These are phyloP conservation scores for Trichopoda pennipes DNA, from an alignment of 2,888 invertebrate genomes.

Conservation along the genomic window DNA sequence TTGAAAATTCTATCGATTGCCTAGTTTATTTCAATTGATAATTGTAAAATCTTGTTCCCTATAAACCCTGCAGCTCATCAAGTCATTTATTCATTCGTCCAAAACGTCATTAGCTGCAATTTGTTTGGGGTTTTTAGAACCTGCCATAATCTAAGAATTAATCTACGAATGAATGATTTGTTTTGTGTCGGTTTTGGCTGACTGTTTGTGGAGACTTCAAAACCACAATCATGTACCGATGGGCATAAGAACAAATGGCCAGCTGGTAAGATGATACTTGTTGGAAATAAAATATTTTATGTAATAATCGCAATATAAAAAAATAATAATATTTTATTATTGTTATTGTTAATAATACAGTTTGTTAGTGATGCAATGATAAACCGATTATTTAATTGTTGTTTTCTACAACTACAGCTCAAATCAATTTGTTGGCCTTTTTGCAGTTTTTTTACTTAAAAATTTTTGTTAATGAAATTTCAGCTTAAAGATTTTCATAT, in stretches of 20 bases:
- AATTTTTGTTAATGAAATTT: not conserved
- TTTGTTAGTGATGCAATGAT: not conserved
- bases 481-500: not conserved
- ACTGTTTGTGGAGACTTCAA: conserved; percentile 36
- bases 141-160: conserved; percentile 3
- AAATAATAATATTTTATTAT: not conserved
- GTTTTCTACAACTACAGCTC: not conserved
- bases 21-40: not conserved
- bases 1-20: conserved; percentile 2
- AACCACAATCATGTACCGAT: conserved; percentile 32
- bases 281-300: not conserved
- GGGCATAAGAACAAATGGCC: not conserved
- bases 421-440: conserved; percentile 15
- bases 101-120: conserved; percentile 7
- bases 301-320: not conserved
- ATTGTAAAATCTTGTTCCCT: not conserved
- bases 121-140: not conserved
- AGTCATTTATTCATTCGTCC: not conserved
- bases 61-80: no score
- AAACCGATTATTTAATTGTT: not conserved
- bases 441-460: not conserved
- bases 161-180: not conserved
- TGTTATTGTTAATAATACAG: not conserved
- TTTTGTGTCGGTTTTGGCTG: conserved; percentile 30
- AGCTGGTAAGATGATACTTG: not conserved